These are phyloP conservation scores for Congeria kusceri DNA, from an alignment of 2,888 invertebrate genomes.

Conservation along the genomic window DNA sequence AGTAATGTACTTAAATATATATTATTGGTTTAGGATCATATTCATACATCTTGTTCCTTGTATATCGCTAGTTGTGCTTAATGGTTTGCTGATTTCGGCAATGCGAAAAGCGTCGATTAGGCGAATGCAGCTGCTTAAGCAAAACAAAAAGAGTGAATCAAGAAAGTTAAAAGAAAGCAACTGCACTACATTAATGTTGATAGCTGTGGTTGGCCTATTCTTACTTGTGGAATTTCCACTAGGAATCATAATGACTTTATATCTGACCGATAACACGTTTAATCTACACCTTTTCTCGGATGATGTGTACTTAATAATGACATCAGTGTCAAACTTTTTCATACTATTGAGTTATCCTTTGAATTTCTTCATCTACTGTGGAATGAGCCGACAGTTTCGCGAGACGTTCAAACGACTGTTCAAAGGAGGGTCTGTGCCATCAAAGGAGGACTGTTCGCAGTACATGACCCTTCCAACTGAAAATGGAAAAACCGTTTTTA, in stretches of 20 bases:
- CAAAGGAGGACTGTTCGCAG: conserved; percentile 79
- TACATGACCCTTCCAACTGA: conserved; percentile 82
- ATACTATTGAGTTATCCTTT: conserved; percentile 96
- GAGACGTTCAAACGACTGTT: conserved; percentile 95
- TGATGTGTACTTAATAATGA: conserved; percentile 73
- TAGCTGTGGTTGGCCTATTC: conserved; percentile 86
- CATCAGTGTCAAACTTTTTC: conserved; percentile 93
- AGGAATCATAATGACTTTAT: conserved; percentile 87
- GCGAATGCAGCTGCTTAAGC: conserved; percentile 91
- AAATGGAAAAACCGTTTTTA: conserved; percentile 77
- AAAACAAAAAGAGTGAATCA: conserved; percentile 87
- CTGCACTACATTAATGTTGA: conserved; percentile 85
- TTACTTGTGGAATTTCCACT: conserved; percentile 86
- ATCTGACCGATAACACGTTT: conserved; percentile 88
- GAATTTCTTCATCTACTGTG: conserved; percentile 98
- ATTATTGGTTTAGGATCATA: conserved; percentile 92
- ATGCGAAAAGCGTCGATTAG: conserved; percentile 93
- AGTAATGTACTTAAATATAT: conserved; percentile 92
- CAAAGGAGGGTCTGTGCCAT: conserved; percentile 85
- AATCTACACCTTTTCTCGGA: conserved; percentile 62
- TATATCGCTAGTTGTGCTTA: conserved; percentile 94
- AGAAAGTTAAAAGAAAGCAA: conserved; percentile 83
- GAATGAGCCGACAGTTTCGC: conserved; percentile 97
- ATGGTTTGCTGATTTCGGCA: conserved; percentile 93
- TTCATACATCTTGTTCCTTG: conserved; percentile 97